Evolutionary conservation across 2,888 invertebrate species (phyloP), one percentile per base, ranked within the genome.

Genomic region (Dorcus hopei): DNA sequence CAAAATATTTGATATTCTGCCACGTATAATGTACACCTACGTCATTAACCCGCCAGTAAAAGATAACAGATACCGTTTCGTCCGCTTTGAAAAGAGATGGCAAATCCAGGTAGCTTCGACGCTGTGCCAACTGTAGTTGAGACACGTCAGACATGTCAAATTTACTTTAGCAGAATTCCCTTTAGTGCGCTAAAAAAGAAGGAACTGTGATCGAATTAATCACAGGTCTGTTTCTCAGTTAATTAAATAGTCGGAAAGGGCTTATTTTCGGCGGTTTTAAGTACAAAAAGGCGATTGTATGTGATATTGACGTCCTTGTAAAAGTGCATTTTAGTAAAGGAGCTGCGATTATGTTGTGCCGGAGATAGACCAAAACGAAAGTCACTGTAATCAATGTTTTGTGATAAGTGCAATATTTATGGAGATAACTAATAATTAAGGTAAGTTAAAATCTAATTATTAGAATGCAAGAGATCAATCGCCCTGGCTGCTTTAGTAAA

Each of bases 371-470:
- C 52, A 62, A 58, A 58, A 62, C 62, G 64, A 64, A 64, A 64
- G 64, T 64, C 62, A 58, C 50, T 39, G 43, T 48, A 61, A 62
- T 62, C 60, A 45, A 58, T 61, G 58, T 61, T 38, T 58, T 47
- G 50, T 59, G 58, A 59, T 59, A 11, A 26, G 38, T 48, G 40
- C 41, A 41, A 52, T 52, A 52, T 52, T 11, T 23, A 9, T 39
- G 38, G n/a, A 9, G 41, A 41, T 9, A 52, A 41, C 14, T 43
- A 11, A 33, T 47, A 23, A 9, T 23, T 42, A 43, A 38, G 39
- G 16, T 59, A 56, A 2, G 54, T 45, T 4, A 40, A 9, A 41
- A 50, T 3, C 5, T 11, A 11, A 58, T 40, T 11, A 19, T 19
- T 33, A 3, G 26, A 33, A 33, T 33, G 26, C 5, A 33, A 6